Evolutionary conservation across 2,888 invertebrate genomes (phyloP), one percentile per base, ranked within the genome.

Genomic region (Axea sp.): DNA sequence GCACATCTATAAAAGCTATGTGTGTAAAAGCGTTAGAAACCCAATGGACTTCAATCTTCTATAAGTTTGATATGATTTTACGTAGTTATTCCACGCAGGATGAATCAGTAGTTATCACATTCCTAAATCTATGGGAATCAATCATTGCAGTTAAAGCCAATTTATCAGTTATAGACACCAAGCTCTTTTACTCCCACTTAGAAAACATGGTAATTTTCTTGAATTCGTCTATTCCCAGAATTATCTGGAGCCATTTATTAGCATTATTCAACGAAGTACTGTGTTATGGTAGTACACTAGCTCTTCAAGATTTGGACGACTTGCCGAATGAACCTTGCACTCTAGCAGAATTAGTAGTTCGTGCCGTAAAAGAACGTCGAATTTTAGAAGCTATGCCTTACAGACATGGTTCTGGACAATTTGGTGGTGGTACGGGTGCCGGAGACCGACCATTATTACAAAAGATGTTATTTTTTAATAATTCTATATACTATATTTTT

Each of bases 111-210:
- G 89, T 90, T 1, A 87, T 96, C 55, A 95, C 95, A 43, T 96
- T 96, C 86, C 90, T 96, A 76, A 92, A 94, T 49, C 88, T 96
- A 26, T 96, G 96, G 96, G 95, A 96, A 84, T 94, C 94, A 77
- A 95, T 96, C 9, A 96, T 96, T 83, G 95, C 96, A 55, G 95
- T 96, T 0, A 95, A 95, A 88, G 95, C 96, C 12, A 96, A 96
- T 89, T 90, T 96, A 55, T 95, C 96, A 33, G 93, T 96, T 17
- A 93, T 95, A 75, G 96, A 96, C 84, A 96, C 95, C 0, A 94
- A 96, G 85, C 94, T 95, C 1, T 96, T 96, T 87, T 95, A 96
- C 86, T 93, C 94, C 0, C 94, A 95, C 83, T 88, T 96, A 77
- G 94, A 95, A 79, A 92, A 92, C 80, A 94, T 96, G 87, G 94